Evolutionary conservation across 1,140 invertebrate genomes (phyloP).

Genomic region (Pseudomyrmex gracilis): DNA sequence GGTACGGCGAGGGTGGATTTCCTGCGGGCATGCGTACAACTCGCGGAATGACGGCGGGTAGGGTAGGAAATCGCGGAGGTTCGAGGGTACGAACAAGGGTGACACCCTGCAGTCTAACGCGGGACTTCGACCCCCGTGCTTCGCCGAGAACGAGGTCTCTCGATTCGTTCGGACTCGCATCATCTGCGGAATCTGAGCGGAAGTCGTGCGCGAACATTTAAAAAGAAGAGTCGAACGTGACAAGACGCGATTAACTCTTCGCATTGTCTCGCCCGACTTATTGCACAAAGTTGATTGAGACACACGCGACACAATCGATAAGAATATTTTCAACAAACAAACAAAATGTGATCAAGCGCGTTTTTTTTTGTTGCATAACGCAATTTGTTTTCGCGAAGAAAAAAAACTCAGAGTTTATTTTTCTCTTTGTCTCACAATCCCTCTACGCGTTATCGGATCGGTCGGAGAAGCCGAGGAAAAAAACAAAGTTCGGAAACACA

Average conservation of each 20-base stretch:
- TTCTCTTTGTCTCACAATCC: neutral
- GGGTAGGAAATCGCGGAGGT: slow-evolving; percentile 75
- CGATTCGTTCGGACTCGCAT: slow-evolving; percentile 1
- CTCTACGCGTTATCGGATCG: neutral
- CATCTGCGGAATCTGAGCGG: slow-evolving; percentile 8
- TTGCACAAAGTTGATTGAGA: neutral
- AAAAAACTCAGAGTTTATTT: neutral
- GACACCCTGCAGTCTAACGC: slow-evolving; percentile 85
- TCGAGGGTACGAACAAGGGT: slow-evolving; percentile 80
- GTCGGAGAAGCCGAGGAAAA: neutral
- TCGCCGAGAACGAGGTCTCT: slow-evolving; percentile 43
- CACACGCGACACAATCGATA: neutral
- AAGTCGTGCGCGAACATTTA: slow-evolving; percentile 23
- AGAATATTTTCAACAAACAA: neutral
- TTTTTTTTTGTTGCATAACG: neutral
- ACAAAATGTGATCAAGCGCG: neutral
- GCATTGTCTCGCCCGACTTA: neutral
- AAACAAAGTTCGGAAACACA: neutral
- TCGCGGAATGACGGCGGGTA: slow-evolving; percentile 46
- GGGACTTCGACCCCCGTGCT: slow-evolving; percentile 78
- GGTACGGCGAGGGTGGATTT: slow-evolving; percentile 67
- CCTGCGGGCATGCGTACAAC: slow-evolving; percentile 58
- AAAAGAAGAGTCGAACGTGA: neutral
- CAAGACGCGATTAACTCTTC: neutral
- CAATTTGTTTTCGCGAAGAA: neutral